Base-by-base conservation (phyloP, 2,888 invertebrate species). In the Xestia xanthographa region DNA sequence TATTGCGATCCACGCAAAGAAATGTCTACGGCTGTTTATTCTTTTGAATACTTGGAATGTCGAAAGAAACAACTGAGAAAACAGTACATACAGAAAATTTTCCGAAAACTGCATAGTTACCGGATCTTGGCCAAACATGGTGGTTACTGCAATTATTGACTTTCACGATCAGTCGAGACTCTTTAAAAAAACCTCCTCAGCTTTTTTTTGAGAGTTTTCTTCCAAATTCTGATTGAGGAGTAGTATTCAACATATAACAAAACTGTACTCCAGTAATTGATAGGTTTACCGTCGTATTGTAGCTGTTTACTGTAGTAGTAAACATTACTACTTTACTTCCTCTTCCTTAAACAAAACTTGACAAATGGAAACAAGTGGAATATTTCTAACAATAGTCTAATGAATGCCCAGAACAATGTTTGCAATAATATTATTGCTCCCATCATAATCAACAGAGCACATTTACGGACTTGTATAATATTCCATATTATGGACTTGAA, bases 401-500 rank as follows among this genome's bases (percentile, higher is more conserved):
- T 56, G 12, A 56, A 0, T 56, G 12, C 3, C 20, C 20, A 26
- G 9, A 45, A 26, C 34, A 66, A 69, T 45, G 65, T 77, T 83
- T 14, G 12, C 34, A 66, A 60, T 45, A 41, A 62, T 41, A 63
- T 67, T 66, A 14, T 50, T 43, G 14, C 43, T 75, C 4, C 26
- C 6, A 70, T 56, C 6, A 70, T 56, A 62, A 60, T 66, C 50
- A 48, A 20, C 45, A n/a, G 58, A 38, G 45, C 0, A 48, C 45
- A 53, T 68, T 34, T 17, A 73, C n/a, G 45, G 34, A 41, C 20
- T 67, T 34, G 29, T 72, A n/a, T 43, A 65, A 65, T 26, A 70
- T 68, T 71, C 53, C 34, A 34, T 38, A 72, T 67, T 67, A 58
- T 45, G 53, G 48, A 53, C 41, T 50, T 62, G 66, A 45, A 74